phyloP scores from a whole-genome alignment of 2,797 vertebrate genomes.

The Podargus strigoides region DNA sequence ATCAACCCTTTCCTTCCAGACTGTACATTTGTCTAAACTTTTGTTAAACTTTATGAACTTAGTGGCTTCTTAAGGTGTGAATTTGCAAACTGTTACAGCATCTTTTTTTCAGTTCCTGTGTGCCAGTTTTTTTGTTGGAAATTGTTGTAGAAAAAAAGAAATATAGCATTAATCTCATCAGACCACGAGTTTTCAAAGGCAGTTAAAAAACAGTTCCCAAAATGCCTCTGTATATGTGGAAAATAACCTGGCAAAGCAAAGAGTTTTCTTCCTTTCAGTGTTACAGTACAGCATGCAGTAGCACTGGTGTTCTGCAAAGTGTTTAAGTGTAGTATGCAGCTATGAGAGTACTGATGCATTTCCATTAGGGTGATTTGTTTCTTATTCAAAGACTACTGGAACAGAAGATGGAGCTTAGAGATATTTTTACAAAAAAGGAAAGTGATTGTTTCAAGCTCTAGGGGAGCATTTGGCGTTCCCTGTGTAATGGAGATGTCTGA shows the following conservation, averaged over 20 bases:
- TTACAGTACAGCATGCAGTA: neutral
- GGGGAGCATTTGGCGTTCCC: neutral
- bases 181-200: neutral
- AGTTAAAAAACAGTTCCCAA: neutral
- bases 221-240: neutral
- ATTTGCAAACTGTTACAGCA: neutral
- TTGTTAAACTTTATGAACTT: neutral
- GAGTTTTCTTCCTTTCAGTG: neutral
- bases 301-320: neutral
- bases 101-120: neutral
- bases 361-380: neutral
- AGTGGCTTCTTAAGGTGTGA: neutral
- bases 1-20: neutral
- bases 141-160: neutral
- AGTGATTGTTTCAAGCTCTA: neutral
- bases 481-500: conserved; percentile 19
- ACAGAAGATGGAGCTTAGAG: conserved; percentile 2
- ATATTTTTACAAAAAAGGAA: neutral
- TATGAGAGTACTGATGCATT: neutral
- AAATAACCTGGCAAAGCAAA: neutral
- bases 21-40: neutral
- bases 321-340: neutral
- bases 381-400: neutral
- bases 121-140: neutral
- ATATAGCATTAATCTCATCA: neutral